These are phyloP conservation scores for Sebastolobus alascanus DNA, from an alignment of 2,797 vertebrate species.

Conservation along the genomic window DNA sequence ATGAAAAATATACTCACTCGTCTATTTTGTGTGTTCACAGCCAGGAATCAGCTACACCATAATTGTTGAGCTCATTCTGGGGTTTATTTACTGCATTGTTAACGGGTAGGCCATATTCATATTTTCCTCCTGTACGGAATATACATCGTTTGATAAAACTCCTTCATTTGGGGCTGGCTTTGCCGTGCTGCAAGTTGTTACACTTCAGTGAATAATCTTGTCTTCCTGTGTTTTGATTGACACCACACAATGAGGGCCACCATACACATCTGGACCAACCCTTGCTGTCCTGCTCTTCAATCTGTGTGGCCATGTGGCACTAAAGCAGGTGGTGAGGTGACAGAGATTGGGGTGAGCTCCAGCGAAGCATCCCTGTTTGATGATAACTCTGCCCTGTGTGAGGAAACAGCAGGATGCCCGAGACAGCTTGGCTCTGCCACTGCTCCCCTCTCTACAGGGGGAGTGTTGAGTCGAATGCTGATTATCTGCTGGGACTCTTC, in stretches of 20 bases:
- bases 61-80: neutral
- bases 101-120: neutral
- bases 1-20: neutral
- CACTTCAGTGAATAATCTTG: neutral
- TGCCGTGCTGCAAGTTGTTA: neutral
- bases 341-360: slow-evolving; percentile 52
- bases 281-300: neutral
- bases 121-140: neutral
- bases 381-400: slow-evolving; percentile 58
- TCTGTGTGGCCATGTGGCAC: slow-evolving; percentile 30
- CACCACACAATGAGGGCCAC: neutral
- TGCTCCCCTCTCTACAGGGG: slow-evolving; percentile 35
- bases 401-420: slow-evolving; percentile 54
- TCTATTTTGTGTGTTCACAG: neutral
- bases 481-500: slow-evolving; percentile 38
- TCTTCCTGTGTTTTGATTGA: slow-evolving; percentile 11
- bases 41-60: neutral
- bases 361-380: slow-evolving; percentile 60
- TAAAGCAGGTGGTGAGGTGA: slow-evolving; percentile 41
- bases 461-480: slow-evolving; percentile 38
- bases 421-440: slow-evolving; percentile 33
- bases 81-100: slow-evolving; percentile 10
- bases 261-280: neutral
- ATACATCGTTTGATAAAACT: neutral
- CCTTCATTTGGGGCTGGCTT: neutral